phyloP scores from a whole-genome alignment of 2,888 invertebrate species.

The Leptodirus hochenwartii region DNA sequence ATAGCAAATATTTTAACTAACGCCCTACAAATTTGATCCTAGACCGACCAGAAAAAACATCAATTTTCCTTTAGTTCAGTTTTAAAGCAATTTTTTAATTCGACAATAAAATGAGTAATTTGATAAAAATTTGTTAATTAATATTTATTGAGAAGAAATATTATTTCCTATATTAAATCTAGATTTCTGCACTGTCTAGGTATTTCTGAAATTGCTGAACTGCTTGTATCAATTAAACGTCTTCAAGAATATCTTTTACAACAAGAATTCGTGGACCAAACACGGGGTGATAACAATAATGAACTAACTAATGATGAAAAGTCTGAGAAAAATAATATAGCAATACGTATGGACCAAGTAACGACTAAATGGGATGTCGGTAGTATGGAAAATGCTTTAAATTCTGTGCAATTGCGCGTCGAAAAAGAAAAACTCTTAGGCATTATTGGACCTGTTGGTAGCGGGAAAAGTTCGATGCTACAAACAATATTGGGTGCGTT shows the following conservation, averaged over 20 bases:
- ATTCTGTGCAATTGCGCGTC: constrained; percentile 19
- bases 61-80: too few relatives aligned
- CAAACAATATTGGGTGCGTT: constrained; percentile 58
- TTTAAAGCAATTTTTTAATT: too few relatives aligned
- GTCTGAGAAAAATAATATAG: constrained; percentile 14
- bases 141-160: too few relatives aligned
- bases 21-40: too few relatives aligned
- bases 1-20: too few relatives aligned
- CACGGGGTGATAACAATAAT: constrained; percentile 16
- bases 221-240: constrained; percentile 27
- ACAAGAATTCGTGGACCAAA: constrained; percentile 20
- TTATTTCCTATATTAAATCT: too few relatives aligned
- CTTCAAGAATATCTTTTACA: constrained; percentile 24
- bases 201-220: constrained; percentile 29
- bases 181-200: too few relatives aligned
- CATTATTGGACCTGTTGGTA: constrained; percentile 37
- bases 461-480: constrained; percentile 47
- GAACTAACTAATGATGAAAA: constrained; percentile 14
- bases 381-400: constrained; percentile 21
- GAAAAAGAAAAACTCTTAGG: constrained; percentile 28
- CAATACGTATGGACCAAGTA: constrained; percentile 19
- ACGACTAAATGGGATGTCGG: constrained; percentile 23
- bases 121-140: too few relatives aligned
- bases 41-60: too few relatives aligned
- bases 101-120: too few relatives aligned